Evolutionary conservation across 2,797 vertebrate genomes (phyloP), one percentile per base, ranked within the genome.

Genomic region (Poeciliopsis gracilis): DNA sequence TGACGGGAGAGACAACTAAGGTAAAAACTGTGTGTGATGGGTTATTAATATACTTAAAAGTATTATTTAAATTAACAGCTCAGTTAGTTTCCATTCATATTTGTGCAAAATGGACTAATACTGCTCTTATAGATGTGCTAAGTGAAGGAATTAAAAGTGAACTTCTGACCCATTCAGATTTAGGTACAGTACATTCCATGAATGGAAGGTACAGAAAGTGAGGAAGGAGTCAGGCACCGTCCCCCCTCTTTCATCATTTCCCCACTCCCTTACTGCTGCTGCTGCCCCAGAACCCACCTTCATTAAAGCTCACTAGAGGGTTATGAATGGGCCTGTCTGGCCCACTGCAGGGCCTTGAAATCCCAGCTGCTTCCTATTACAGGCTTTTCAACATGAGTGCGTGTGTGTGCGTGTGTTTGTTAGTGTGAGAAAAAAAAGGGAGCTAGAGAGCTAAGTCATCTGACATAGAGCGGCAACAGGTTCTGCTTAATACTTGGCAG

Each of bases 311-410:
- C 92, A 94, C 93, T 84, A 88, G 91, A 94, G 93, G 92, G 93
- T 96, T 96, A 96, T 96, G 95, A 96, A 96, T 95, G 95, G 91
- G 93, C 89, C 91, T 94, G 94, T 95, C 94, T 95, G 90, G 92
- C 89, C 89, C 76, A 45, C 88, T 89, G 90, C 88, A 59, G 57
- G 79, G 92, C 93, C 94, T 95, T 92, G 92, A 92, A 90, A 91
- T 86, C 75, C 93, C 98, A 98, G 97, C 97, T 98, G 98, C 90
- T 97, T 97, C 95, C 95, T 94, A 97, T 98, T 97, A 97, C 79
- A 1, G 89, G 76, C 83, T 92, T 87, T 88, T 84, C 80, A 77
- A 80, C 71, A 82, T 78, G 53, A 77, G 83, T 80, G 85, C 73
- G 72, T 77, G 63, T 3, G 33, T 38, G 76, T 77, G 72, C 4